Percentiles rank a stretch among this genome's conserved stretches.
Evolutionary conservation across 2,888 invertebrate species (phyloP).

Genomic region (Polyommatus iphigenia): DNA sequence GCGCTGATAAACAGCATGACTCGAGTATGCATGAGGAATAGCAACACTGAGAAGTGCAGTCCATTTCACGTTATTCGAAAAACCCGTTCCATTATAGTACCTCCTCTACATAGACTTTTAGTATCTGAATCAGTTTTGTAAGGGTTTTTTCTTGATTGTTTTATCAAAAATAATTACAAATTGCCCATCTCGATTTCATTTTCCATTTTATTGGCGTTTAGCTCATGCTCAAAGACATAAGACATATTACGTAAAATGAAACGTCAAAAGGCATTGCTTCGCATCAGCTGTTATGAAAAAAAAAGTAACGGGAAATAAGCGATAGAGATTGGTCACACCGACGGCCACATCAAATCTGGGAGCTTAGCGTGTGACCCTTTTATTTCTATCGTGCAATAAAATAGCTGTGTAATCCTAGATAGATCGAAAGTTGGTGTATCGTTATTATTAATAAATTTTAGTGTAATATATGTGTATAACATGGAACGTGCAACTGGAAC

Average conservation of each 20-base stretch:
- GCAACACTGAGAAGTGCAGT: background rate
- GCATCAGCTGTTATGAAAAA: constrained; percentile 78
- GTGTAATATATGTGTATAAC: constrained; percentile 75
- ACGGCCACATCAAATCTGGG: constrained; percentile 79
- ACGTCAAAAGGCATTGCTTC: constrained; percentile 47
- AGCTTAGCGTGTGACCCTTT: constrained; percentile 80
- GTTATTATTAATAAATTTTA: constrained; percentile 66
- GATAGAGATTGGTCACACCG: constrained; percentile 76
- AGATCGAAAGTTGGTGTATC: constrained; percentile 65
- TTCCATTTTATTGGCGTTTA: background rate
- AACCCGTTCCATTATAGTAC: background rate
- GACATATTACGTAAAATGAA: constrained; percentile 38
- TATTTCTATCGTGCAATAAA: constrained; percentile 77
- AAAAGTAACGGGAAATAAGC: constrained; percentile 76
- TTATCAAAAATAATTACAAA: background rate
- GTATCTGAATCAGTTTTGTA: background rate
- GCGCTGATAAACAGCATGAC: background rate
- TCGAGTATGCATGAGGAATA: background rate
- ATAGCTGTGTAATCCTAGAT: constrained; percentile 77
- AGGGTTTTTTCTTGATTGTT: background rate
- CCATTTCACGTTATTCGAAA: background rate
- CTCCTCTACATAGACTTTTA: background rate
- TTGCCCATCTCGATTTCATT: background rate
- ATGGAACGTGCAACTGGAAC: constrained; percentile 78
- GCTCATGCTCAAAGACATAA: background rate